A percentile compares a stretch with the other conserved stretches of the same genome.
Conservation (phyloP, 2,888 invertebrate species). For the Eugnorisma glareosa region DNA sequence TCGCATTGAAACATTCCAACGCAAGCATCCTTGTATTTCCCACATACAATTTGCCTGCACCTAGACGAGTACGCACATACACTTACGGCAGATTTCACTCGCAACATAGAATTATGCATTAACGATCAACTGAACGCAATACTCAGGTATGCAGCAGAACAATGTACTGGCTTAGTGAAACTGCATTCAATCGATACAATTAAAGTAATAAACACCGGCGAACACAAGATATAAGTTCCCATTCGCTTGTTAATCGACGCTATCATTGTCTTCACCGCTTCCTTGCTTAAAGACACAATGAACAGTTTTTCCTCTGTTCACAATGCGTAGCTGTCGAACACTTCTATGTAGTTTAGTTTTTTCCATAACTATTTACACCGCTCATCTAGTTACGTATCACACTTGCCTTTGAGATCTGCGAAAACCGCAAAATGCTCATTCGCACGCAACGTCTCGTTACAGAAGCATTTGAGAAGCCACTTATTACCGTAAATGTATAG, state of each 20-base stretch:
- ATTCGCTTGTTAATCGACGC: constrained; percentile 84
- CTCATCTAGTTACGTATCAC: constrained; percentile 71
- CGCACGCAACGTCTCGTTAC: constrained; percentile 80
- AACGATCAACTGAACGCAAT: constrained; percentile 80
- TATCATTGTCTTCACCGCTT: constrained; percentile 87
- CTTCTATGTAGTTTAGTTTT: constrained; percentile 75
- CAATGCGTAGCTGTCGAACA: constrained; percentile 83
- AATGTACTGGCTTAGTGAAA: constrained; percentile 84
- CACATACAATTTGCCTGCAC: constrained; percentile 79
- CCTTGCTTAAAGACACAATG: constrained; percentile 85
- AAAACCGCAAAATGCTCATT: constrained; percentile 84
- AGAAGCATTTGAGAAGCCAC: constrained; percentile 73
- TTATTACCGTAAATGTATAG: constrained; percentile 72
- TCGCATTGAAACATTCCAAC: constrained; percentile 73
- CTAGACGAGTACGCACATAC: constrained; percentile 75
- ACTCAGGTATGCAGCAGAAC: constrained; percentile 82
- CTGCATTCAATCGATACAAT: constrained; percentile 87
- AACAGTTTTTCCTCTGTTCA: constrained; percentile 82
- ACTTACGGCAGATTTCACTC: constrained; percentile 84
- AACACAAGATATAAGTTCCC: constrained; percentile 84
- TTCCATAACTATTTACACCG: constrained; percentile 67
- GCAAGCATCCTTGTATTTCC: constrained; percentile 76
- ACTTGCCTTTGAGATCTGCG: constrained; percentile 77
- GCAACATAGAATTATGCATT: constrained; percentile 85
- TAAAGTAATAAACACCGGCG: constrained; percentile 85